These are phyloP conservation scores for Machimus rusticus DNA, from an alignment of 2,888 invertebrate species.

Conservation along the genomic window DNA sequence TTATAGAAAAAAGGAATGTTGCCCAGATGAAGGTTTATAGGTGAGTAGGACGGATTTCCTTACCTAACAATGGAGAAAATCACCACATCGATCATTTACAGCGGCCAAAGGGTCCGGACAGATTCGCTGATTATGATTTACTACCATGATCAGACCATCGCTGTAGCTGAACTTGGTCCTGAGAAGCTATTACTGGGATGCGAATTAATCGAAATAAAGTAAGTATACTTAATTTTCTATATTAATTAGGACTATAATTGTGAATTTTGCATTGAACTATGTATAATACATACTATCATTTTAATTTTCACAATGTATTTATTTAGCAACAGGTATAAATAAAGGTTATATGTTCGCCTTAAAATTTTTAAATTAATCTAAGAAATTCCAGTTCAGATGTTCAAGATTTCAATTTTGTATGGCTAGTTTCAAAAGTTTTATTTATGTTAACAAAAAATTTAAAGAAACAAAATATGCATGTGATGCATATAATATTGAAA, in stretches of 20 bases:
- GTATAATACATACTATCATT: background rate
- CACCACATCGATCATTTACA: slow-evolving; percentile 58
- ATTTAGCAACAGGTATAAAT: too few relatives aligned
- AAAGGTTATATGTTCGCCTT: too few relatives aligned
- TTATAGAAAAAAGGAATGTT: slow-evolving; percentile 59
- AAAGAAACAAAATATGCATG: too few relatives aligned
- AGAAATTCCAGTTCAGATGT: too few relatives aligned
- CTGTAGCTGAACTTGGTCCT: slow-evolving; percentile 79
- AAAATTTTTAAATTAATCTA: too few relatives aligned
- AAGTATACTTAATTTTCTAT: slow-evolving; percentile 64
- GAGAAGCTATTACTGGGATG: slow-evolving; percentile 77
- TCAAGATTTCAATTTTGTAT: too few relatives aligned
- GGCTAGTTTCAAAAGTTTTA: too few relatives aligned
- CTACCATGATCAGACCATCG: slow-evolving; percentile 82
- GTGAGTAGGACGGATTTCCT: slow-evolving; percentile 52
- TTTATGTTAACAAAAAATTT: too few relatives aligned
- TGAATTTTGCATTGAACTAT: too few relatives aligned
- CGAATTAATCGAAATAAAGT: slow-evolving; percentile 87
- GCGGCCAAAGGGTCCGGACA: slow-evolving; percentile 71
- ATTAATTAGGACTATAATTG: too few relatives aligned
- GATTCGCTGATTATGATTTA: slow-evolving; percentile 79
- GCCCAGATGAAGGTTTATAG: slow-evolving; percentile 62
- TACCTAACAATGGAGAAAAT: background rate
- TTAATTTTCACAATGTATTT: too few relatives aligned
- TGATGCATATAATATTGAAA: too few relatives aligned